Evolutionary conservation across 1,140 invertebrate species (phyloP).

Genomic region (Orius insidiosus): DNA sequence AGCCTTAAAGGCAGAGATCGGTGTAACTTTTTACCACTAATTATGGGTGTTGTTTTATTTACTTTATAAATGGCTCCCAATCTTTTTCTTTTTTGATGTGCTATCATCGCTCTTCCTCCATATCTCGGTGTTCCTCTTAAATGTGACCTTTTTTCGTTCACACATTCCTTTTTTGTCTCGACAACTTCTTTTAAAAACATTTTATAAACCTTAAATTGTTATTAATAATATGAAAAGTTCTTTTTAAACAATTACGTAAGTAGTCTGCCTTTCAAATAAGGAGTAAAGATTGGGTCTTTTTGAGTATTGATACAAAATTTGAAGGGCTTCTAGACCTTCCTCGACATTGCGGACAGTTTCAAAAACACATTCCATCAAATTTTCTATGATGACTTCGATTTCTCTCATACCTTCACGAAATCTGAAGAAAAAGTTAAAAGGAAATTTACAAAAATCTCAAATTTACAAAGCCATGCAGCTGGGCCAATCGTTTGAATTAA

Average conservation of each 20-base stretch:
- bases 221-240: conserved; percentile 28
- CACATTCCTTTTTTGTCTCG: conserved; percentile 47
- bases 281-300: conserved; percentile 41
- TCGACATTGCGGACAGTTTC: conserved; percentile 48
- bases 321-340: conserved; percentile 49
- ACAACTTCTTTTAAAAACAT: conserved; percentile 64
- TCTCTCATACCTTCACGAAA: conserved; percentile 44
- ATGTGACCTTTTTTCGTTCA: conserved; percentile 39
- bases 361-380: conserved; percentile 47
- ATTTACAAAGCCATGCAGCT: conserved; percentile 45
- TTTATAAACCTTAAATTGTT: conserved; percentile 42
- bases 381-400: conserved; percentile 51
- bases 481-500: conserved; percentile 49
- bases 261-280: conserved; percentile 43
- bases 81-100: conserved; percentile 39
- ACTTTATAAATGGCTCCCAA: conserved; percentile 24
- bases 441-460: not conserved
- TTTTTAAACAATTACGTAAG: conserved; percentile 24
- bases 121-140: conserved; percentile 46
- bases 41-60: no score
- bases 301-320: conserved; percentile 48
- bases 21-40: no score
- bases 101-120: conserved; percentile 47
- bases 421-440: conserved; percentile 20
- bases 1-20: no score